These are phyloP conservation scores for Homalodisca vitripennis DNA, from an alignment of 1,140 invertebrate genomes.

Conservation along the genomic window DNA sequence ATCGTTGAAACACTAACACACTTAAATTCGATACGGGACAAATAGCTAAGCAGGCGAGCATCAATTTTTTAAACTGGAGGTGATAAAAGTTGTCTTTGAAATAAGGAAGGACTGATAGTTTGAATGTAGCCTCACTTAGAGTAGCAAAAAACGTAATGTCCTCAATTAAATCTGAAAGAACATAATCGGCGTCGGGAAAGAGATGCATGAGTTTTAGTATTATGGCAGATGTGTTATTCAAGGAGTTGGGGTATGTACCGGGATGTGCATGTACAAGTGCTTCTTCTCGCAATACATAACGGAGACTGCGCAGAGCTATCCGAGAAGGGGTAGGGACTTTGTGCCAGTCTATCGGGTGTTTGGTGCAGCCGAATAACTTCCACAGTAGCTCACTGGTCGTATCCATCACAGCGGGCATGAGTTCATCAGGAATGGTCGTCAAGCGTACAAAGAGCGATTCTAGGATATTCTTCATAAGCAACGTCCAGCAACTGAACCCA, in stretches of 20 bases:
- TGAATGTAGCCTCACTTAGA: neutral
- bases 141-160: constrained; percentile 4
- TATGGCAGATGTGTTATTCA: neutral
- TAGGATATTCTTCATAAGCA: neutral
- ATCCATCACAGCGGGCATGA: neutral
- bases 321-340: neutral
- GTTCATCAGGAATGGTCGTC: neutral
- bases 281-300: constrained; percentile 5
- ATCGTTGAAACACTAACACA: neutral
- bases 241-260: neutral
- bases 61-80: neutral
- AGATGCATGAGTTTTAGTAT: neutral
- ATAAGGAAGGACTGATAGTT: neutral
- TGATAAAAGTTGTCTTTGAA: neutral
- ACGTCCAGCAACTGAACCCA: neutral
- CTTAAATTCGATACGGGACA: neutral
- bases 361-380: neutral
- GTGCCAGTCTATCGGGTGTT: neutral
- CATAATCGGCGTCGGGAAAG: neutral
- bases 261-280: neutral
- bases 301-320: neutral
- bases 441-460: neutral
- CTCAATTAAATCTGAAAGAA: neutral
- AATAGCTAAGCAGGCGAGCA: neutral
- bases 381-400: neutral